A percentile compares a stretch with the other conserved stretches of the same genome.
These are phyloP conservation scores for Budorcas taxicolor DNA, from an alignment of 2,113 vertebrate genomes.

Conservation along the genomic window DNA sequence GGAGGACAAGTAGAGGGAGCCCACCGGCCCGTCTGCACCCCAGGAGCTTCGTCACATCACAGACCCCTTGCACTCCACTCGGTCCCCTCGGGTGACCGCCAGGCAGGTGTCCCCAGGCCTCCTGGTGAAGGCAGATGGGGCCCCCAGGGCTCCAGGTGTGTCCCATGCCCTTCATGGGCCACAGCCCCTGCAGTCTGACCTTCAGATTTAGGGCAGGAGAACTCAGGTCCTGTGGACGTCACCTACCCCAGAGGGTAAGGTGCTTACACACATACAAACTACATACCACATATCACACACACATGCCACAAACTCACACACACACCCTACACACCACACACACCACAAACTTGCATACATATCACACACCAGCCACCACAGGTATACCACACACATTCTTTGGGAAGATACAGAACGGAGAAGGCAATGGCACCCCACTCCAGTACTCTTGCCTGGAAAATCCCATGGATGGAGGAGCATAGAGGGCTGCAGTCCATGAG, in stretches of 20 bases:
- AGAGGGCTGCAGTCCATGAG: too few species aligned
- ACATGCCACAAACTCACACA: background rate
- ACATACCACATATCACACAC: background rate
- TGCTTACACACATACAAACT: background rate
- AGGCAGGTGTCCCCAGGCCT: too few species aligned
- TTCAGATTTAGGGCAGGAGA: background rate
- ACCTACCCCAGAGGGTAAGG: background rate
- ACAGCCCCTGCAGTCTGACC: background rate
- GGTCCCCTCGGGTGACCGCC: rapidly evolving
- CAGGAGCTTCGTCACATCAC: background rate
- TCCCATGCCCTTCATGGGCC: too few species aligned
- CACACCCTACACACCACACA: background rate
- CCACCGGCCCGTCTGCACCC: rapidly evolving
- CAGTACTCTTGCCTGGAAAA: too few species aligned
- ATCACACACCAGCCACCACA: background rate
- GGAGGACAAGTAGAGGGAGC: background rate
- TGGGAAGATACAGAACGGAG: background rate
- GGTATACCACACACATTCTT: background rate
- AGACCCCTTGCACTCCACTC: background rate
- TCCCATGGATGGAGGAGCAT: too few species aligned
- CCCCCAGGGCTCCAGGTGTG: background rate
- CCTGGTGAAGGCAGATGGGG: too few species aligned
- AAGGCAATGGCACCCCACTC: too few species aligned
- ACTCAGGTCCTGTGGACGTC: rapidly evolving
- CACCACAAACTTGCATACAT: background rate